phyloP scores from a whole-genome alignment of 2,888 invertebrate species.

The Cybosia mesomella region DNA sequence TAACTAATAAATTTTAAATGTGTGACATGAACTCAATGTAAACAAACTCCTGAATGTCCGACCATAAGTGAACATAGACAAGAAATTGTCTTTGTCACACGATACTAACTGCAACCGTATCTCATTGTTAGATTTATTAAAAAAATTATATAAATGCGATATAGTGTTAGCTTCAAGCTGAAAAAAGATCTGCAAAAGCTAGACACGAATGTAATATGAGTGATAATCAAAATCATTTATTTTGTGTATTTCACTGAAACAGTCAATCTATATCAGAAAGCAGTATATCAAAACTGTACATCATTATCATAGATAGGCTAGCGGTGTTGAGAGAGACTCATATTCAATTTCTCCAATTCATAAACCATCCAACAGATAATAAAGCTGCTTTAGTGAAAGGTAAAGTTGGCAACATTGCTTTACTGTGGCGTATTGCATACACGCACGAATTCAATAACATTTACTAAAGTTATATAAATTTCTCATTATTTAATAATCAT shows the following conservation, averaged over 20 bases:
- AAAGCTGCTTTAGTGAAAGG: neutral
- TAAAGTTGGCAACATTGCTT: neutral
- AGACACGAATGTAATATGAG: constrained; percentile 28
- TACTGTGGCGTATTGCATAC: neutral
- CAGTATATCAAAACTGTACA: neutral
- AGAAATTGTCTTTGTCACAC: constrained; percentile 27
- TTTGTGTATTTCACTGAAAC: neutral
- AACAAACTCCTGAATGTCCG: constrained; percentile 33
- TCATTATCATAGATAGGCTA: no score
- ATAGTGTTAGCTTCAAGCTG: constrained; percentile 43
- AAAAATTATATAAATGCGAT: constrained; percentile 30
- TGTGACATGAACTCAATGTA: constrained; percentile 10
- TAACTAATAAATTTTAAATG: neutral
- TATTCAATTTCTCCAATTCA: neutral
- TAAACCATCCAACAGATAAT: neutral
- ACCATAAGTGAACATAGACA: constrained; percentile 24
- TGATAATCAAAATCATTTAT: constrained; percentile 4
- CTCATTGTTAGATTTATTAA: constrained; percentile 41
- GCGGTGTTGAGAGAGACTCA: neutral
- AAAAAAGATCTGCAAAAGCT: constrained; percentile 46
- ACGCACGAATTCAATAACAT: neutral
- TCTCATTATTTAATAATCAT: neutral
- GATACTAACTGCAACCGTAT: constrained; percentile 35
- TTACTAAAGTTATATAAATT: neutral
- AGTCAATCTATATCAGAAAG: neutral